A percentile compares a stretch with the other conserved stretches of the same genome.
These are phyloP conservation scores for Scaptomyza parva DNA, from an alignment of 2,888 invertebrate species.

Conservation along the genomic window DNA sequence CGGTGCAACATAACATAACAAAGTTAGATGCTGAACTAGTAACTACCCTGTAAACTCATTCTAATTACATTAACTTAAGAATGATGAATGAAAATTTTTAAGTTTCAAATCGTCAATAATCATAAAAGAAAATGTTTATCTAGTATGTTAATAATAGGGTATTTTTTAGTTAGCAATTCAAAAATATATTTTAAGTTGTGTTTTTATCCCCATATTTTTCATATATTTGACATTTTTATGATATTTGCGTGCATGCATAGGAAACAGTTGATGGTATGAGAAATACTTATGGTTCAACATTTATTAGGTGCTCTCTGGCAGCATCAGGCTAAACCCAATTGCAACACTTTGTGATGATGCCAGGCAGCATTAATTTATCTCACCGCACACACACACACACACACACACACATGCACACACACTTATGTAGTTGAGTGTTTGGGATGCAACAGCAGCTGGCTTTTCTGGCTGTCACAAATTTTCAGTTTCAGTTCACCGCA, in stretches of 20 bases:
- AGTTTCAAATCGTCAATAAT: not conserved
- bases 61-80: too few relatives aligned
- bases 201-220: not conserved
- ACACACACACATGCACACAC: not conserved
- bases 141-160: not conserved
- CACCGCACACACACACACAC: slow-evolving; percentile 5
- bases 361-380: slow-evolving; percentile 13
- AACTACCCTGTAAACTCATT: not conserved
- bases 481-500: slow-evolving; percentile 39
- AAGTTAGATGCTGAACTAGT: not conserved
- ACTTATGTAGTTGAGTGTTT: slow-evolving; percentile 3
- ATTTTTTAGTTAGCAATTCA: too few relatives aligned
- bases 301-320: slow-evolving; percentile 1
- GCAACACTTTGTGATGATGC: slow-evolving; percentile 11
- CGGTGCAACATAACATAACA: not conserved
- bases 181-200: not conserved
- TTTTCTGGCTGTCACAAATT: slow-evolving; percentile 17
- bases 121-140: not conserved
- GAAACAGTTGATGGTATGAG: not conserved
- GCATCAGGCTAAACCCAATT: slow-evolving; percentile 3
- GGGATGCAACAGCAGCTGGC: slow-evolving; percentile 7
- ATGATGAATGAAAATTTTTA: not conserved
- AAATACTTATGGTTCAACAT: not conserved
- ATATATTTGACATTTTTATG: slow-evolving; percentile 3
- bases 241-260: not conserved